These are phyloP conservation scores for Auanema freiburgensis DNA, from an alignment of 2,888 invertebrate genomes.

Conservation along the genomic window DNA sequence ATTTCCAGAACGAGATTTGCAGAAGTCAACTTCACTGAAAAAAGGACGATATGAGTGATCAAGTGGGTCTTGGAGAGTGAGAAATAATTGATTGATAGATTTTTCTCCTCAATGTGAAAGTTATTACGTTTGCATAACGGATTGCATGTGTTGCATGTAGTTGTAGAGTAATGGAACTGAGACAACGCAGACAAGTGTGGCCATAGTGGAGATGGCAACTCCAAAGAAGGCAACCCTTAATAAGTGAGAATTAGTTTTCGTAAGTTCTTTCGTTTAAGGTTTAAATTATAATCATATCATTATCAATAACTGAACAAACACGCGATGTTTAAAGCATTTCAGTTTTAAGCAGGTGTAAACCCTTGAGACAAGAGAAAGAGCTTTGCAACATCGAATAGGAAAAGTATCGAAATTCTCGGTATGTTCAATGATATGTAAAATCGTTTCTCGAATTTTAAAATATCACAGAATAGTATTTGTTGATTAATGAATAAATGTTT, in stretches of 20 bases:
- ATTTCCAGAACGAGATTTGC: conserved; percentile 49
- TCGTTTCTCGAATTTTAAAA: no score
- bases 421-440: no score
- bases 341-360: not conserved
- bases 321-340: not conserved
- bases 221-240: conserved; percentile 45
- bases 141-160: conserved; percentile 56
- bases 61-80: not conserved
- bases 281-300: not conserved
- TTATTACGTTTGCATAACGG: conserved; percentile 29
- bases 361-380: not conserved
- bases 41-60: conserved; percentile 4
- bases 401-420: no score
- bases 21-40: conserved; percentile 44
- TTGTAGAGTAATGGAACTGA: conserved; percentile 38
- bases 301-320: not conserved
- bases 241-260: not conserved
- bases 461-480: no score
- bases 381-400: no score
- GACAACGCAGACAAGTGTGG: conserved; percentile 45
- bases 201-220: conserved; percentile 48
- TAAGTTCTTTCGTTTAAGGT: not conserved
- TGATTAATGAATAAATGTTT: no score
- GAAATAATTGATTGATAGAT: not conserved
- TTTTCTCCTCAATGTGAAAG: conserved; percentile 10